Evolutionary conservation across 2,113 vertebrate species (phyloP), one percentile per base, ranked within the genome.

Genomic region (Actenoides lindsayi): DNA sequence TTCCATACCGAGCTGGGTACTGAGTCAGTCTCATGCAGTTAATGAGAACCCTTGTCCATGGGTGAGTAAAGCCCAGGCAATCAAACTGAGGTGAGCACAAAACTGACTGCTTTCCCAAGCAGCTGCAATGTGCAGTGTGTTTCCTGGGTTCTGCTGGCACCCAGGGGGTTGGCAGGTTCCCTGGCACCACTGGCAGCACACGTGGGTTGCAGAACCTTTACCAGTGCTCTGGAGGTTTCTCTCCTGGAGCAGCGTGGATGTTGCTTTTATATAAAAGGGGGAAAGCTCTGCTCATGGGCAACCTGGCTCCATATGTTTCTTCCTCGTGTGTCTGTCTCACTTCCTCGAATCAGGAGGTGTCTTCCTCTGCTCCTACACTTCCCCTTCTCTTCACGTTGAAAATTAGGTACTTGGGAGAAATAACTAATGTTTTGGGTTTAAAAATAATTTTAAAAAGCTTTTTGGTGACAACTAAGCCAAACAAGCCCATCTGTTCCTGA

Each of bases 401-500:
- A 79, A 39, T 63, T 50, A 76, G 56, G 37, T 85, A 71, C 65
- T 78, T 83, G 71, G 62, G 73, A 86, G 87, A 46, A 93, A 63
- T 79, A 89, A 56, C 57, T 64, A 46, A 75, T 71, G 78, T 62
- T 86, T 78, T 14, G n/a, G 50, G 62, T 64, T 77, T 48, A 77
- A 84, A 80, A 94, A 75, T 62, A 88, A 77, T 53, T n/a, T 51
- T 37, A 44, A 68, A 84, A 51, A 63, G 44, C n/a, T 88, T 86
- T 76, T 89, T 83, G 77, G 73, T 83, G 85, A 76, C 68, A 96
- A 42, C 46, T 83, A 78, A 93, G 81, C 77, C 81, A 57, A 89
- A 87, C 84, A 91, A 90, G 57, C 30, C 88, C 93, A 89, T 96
- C 81, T 96, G 95, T 89, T 91, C 71, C 54, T 63, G 73, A 80